A percentile compares a stretch with the other conserved stretches of the same genome.
Conservation (phyloP, 2,888 invertebrate genomes). For the Steinernema scapterisci region DNA sequence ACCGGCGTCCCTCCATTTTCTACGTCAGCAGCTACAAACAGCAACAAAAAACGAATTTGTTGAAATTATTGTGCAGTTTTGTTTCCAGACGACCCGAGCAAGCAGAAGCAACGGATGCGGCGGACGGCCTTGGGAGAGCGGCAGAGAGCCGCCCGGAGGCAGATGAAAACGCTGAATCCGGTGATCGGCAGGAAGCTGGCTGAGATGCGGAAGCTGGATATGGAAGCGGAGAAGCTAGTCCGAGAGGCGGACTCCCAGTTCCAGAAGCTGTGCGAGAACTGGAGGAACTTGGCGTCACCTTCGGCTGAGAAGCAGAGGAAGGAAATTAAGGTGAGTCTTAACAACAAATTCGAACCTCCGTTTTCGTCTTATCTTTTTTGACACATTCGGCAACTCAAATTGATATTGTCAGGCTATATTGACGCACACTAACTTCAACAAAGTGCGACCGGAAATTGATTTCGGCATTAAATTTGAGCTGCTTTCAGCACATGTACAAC, state of each 20-base stretch:
- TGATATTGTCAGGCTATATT: no score
- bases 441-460: no score
- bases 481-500: slow-evolving; percentile 6
- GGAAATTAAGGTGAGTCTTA: background rate
- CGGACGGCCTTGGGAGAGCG: background rate
- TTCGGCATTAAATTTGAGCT: no score
- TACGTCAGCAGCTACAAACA: no score
- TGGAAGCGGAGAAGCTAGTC: background rate
- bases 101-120: background rate
- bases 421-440: no score
- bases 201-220: background rate
- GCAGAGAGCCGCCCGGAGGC: background rate
- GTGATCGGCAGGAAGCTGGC: background rate
- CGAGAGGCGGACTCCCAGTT: slow-evolving; percentile 2
- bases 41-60: no score
- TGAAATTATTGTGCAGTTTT: no score
- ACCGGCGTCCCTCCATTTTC: background rate
- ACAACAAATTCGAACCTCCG: background rate
- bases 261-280: slow-evolving; percentile 23
- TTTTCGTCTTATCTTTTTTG: no score
- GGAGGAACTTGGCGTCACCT: background rate
- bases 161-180: slow-evolving; percentile 2
- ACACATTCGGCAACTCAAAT: no score
- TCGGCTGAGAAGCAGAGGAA: slow-evolving; percentile 3
- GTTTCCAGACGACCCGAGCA: background rate